phyloP scores from a whole-genome alignment of 2,113 vertebrate species.

The Aptenodytes forsteri region DNA sequence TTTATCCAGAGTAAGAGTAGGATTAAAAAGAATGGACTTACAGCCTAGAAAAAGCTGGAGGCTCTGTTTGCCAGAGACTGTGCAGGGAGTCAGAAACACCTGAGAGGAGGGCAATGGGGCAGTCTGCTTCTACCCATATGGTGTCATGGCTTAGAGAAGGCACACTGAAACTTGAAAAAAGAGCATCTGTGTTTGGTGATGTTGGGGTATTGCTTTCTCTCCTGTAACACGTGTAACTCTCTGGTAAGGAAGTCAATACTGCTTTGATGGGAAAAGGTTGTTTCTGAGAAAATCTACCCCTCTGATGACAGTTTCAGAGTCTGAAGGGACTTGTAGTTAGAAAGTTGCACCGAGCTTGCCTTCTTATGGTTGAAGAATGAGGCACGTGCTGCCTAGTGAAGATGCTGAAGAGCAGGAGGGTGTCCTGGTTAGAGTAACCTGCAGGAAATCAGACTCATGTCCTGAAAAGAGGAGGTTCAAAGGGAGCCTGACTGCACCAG shows the following conservation, averaged over 20 bases:
- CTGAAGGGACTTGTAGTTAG: neutral
- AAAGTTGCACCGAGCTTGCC: neutral
- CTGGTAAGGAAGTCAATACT: neutral
- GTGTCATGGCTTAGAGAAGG: neutral
- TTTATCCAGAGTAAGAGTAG: neutral
- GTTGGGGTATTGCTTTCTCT: neutral
- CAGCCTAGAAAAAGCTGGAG: neutral
- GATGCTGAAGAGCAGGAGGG: neutral
- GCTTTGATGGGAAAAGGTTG: neutral
- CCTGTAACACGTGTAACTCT: neutral
- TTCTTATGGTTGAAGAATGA: neutral
- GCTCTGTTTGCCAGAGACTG: neutral
- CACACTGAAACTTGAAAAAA: neutral
- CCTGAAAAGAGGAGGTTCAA: neutral
- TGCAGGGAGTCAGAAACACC: neutral
- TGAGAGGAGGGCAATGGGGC: neutral
- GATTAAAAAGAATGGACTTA: neutral
- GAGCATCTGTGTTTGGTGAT: neutral
- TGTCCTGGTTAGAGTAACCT: neutral
- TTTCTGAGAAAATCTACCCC: neutral
- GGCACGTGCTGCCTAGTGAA: neutral
- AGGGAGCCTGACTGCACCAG: neutral
- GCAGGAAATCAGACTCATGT: neutral
- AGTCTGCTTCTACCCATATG: neutral
- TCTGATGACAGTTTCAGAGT: neutral